Base-by-base conservation (phyloP, 2,113 vertebrate species). In the Suricata suricatta region DNA sequence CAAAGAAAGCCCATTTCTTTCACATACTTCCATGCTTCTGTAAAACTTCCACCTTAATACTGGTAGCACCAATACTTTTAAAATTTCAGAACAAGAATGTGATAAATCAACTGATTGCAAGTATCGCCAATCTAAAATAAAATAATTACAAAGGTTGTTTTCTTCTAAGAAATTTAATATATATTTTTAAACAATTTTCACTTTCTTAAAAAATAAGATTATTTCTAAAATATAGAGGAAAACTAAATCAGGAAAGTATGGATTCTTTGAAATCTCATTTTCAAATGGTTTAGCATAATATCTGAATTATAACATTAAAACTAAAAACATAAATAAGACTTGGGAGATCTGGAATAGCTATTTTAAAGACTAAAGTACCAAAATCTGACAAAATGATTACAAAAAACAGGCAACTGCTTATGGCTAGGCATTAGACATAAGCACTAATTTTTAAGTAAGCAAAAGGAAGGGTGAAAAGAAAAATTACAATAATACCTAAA, bases 181-280 rank as follows among this genome's bases (percentile, higher is more conserved):
- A 68, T 25, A 74, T 69, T 92, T 96, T 74, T n/a, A 92, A 95
- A 88, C 16, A 66, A 69, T 54, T 93, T 63, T 93, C 13, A 52
- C 17, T 60, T 87, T 95, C 60, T 95, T 74, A 31, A 50, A 92
- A 94, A 85, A 85, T 79, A 90, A 79, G 23, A 94, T 90, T 60
- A 88, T 87, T 25, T 83, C 66, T 68, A 93, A 93, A 82, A 71
- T 72, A 83, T 87, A 90, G 14, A 31, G 31, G 17, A 96, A 93
- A 77, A 86, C 50, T 50, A 91, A 82, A 72, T 13, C n/a, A 77
- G 33, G 29, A 83, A 96, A 38, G 83, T 66, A 72, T 5, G 16
- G 7, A 16, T 21, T 88, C 33, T 3, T 0, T 31, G 47, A 93
- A 93, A 85, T 81, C 29, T 77, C 29, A 77, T 66, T 83, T 92